Evolutionary conservation across 1,140 invertebrate species (phyloP).

Genomic region (Sitodiplosis mosellana): DNA sequence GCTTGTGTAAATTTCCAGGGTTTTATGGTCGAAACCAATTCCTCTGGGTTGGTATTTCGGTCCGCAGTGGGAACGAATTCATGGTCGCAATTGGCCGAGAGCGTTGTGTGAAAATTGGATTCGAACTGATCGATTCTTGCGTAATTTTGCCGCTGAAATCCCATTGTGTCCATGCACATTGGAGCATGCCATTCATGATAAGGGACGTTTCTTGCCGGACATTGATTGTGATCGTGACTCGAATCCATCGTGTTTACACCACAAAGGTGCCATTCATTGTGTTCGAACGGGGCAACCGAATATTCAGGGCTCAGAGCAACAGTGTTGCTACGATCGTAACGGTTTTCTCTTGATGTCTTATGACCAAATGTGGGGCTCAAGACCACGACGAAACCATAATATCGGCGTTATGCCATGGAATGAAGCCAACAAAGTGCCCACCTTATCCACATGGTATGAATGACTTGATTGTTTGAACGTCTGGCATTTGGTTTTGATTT

Average conservation of each 20-base stretch:
- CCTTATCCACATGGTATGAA: slow-evolving; percentile 65
- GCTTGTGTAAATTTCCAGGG: slow-evolving; percentile 25
- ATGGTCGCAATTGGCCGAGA: slow-evolving; percentile 61
- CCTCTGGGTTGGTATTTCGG: slow-evolving; percentile 84
- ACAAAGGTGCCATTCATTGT: slow-evolving; percentile 77
- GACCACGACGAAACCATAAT: slow-evolving; percentile 72
- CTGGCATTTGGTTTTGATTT: no score
- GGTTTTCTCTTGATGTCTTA: slow-evolving; percentile 80
- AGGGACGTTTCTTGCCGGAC: slow-evolving; percentile 82
- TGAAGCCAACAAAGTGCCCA: slow-evolving; percentile 79
- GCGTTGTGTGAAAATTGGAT: slow-evolving; percentile 76
- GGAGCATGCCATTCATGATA: slow-evolving; percentile 76
- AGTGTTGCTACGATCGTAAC: slow-evolving; percentile 91
- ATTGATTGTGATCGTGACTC: slow-evolving; percentile 79
- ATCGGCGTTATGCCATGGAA: slow-evolving; percentile 80
- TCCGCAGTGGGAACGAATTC: slow-evolving; percentile 62
- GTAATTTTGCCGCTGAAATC: slow-evolving; percentile 69
- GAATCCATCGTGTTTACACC: slow-evolving; percentile 76
- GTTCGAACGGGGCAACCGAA: slow-evolving; percentile 79
- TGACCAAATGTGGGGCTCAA: slow-evolving; percentile 87
- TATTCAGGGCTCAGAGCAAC: slow-evolving; percentile 78
- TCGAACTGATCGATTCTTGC: slow-evolving; percentile 59
- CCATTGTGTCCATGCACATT: slow-evolving; percentile 81
- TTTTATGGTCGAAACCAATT: slow-evolving; percentile 78
- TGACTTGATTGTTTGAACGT: no score